Conservation (phyloP, 2,113 vertebrate species). For the Rhegmatorhina hoffmannsi region DNA sequence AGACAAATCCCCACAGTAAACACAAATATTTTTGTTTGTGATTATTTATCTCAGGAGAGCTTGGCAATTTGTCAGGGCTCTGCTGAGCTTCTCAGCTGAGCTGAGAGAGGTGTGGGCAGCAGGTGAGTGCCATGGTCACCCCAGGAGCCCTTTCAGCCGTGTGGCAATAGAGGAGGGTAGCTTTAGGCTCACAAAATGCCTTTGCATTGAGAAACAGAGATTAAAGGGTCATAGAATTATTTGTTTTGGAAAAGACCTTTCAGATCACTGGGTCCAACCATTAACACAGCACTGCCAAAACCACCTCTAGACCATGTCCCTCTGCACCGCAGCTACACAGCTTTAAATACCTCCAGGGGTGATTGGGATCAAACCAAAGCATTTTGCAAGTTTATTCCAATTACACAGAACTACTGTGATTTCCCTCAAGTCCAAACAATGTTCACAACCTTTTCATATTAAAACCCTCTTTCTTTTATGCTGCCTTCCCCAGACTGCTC, state of each 20-base stretch:
- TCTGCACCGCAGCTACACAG: background rate
- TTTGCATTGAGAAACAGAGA: background rate
- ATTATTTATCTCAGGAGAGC: slow-evolving; percentile 66
- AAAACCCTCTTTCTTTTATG: rapidly evolving
- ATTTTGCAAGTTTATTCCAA: background rate
- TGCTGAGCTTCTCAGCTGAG: background rate
- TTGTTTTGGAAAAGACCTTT: background rate
- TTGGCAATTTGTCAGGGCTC: slow-evolving; percentile 57
- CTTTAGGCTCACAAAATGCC: background rate
- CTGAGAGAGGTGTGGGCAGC: background rate
- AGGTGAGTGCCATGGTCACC: background rate
- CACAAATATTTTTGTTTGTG: slow-evolving; percentile 74
- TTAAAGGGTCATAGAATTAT: background rate
- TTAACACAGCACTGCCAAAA: background rate
- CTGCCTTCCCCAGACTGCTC: background rate
- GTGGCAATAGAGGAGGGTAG: background rate
- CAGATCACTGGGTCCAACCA: background rate
- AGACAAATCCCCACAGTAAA: slow-evolving; percentile 74
- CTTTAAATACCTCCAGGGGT: background rate
- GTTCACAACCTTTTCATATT: background rate
- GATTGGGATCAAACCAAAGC: background rate
- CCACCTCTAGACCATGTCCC: background rate
- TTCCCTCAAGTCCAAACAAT: background rate
- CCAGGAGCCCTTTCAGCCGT: background rate
- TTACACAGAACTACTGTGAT: background rate